These are phyloP conservation scores for Macrotus californicus DNA, from an alignment of 2,113 vertebrate genomes.

Conservation along the genomic window DNA sequence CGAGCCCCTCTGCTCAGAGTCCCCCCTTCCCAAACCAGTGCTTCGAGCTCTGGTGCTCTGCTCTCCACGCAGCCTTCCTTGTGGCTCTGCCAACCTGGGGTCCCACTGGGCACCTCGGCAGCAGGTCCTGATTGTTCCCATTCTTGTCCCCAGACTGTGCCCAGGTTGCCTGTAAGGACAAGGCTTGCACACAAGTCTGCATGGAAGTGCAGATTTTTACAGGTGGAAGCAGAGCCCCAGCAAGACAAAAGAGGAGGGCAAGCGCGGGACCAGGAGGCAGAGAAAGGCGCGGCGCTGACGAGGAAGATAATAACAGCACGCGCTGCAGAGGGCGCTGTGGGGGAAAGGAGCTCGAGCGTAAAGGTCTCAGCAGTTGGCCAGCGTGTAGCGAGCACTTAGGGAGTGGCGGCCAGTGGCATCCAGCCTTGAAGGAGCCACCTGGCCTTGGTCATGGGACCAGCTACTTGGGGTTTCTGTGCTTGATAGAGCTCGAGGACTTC, in stretches of 20 bases:
- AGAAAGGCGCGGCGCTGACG: neutral
- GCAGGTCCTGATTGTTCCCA: neutral
- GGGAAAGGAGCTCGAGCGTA: accelerated
- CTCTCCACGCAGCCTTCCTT: neutral
- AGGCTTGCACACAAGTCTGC: neutral
- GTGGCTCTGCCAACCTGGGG: neutral
- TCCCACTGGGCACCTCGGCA: neutral
- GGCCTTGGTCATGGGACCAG: neutral
- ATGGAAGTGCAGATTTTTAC: neutral
- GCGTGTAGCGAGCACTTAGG: neutral
- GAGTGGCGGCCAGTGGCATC: neutral
- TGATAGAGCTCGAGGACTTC: neutral
- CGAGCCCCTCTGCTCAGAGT: neutral
- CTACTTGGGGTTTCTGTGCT: neutral
- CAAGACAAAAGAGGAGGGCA: neutral
- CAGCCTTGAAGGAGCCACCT: neutral
- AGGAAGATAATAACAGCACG: neutral
- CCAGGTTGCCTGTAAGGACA: neutral
- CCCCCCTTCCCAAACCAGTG: neutral
- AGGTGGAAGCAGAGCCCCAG: neutral
- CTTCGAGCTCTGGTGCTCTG: neutral
- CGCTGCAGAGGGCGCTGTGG: accelerated
- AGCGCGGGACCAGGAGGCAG: neutral
- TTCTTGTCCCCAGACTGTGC: neutral
- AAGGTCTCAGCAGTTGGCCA: neutral